Evolutionary conservation across 2,113 vertebrate genomes (phyloP).

Genomic region (Paraplagusia blochii): DNA sequence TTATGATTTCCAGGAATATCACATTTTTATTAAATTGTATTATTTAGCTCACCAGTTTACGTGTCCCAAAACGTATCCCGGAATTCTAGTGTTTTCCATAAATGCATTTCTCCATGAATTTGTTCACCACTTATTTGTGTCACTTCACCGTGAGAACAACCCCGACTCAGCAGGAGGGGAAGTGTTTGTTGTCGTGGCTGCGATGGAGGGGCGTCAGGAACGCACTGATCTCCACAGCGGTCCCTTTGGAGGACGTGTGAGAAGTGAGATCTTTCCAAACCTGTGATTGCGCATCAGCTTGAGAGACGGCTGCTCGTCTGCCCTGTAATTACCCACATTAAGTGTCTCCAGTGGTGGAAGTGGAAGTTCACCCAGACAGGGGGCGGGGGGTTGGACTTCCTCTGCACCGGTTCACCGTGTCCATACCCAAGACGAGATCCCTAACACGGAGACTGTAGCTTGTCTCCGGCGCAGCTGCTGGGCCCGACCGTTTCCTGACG

Average conservation of each 20-base stretch:
- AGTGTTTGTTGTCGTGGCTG: slow-evolving; percentile 30
- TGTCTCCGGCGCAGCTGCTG: slow-evolving; percentile 31
- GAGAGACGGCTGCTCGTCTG: slow-evolving; percentile 53
- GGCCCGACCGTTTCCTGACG: slow-evolving; percentile 36
- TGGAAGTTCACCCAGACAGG: slow-evolving; percentile 48
- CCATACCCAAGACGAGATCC: slow-evolving; percentile 32
- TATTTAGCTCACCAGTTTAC: too few relatives aligned
- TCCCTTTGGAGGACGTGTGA: slow-evolving; percentile 47
- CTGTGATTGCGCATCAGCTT: slow-evolving; percentile 66
- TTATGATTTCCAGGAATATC: too few relatives aligned
- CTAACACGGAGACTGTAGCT: slow-evolving; percentile 27
- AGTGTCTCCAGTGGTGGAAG: slow-evolving; percentile 59
- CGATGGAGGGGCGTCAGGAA: slow-evolving; percentile 17
- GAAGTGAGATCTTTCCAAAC: slow-evolving; percentile 48
- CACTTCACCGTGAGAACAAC: not conserved
- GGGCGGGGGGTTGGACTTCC: slow-evolving; percentile 55
- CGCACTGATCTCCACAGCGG: slow-evolving; percentile 17
- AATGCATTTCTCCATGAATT: not conserved
- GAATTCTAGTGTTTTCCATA: not conserved
- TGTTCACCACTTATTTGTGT: not conserved
- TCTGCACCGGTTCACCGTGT: slow-evolving; percentile 57
- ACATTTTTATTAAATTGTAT: too few relatives aligned
- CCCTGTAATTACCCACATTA: slow-evolving; percentile 65
- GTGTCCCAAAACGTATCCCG: too few relatives aligned
- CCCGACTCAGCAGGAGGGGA: slow-evolving; percentile 6